phyloP scores from a whole-genome alignment of 2,113 vertebrate genomes.

The Nymphicus hollandicus region DNA sequence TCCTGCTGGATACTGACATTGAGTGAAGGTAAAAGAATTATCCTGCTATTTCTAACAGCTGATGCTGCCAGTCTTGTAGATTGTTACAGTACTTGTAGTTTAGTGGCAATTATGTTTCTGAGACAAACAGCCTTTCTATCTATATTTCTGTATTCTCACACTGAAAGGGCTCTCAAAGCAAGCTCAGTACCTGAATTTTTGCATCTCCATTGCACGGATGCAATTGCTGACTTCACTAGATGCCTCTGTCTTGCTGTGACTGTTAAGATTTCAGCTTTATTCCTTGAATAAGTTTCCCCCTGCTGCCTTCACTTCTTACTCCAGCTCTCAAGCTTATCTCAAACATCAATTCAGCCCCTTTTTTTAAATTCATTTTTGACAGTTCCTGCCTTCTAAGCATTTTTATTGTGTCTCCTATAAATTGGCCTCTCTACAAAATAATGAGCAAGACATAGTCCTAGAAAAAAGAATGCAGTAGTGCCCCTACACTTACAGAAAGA shows the following conservation, averaged over 20 bases:
- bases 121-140: neutral
- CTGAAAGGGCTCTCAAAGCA: neutral
- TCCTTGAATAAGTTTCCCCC: neutral
- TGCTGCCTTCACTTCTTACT: neutral
- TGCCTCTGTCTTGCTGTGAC: neutral
- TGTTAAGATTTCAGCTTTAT: neutral
- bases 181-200: neutral
- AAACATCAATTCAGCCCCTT: neutral
- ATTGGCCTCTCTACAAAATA: neutral
- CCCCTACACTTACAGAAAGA: neutral
- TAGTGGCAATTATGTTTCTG: neutral
- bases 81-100: neutral
- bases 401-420: neutral
- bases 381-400: neutral
- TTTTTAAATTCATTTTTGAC: neutral
- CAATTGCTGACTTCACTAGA: neutral
- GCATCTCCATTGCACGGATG: neutral
- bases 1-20: neutral
- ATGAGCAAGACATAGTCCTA: neutral
- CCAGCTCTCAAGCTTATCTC: neutral
- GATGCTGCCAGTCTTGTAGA: neutral
- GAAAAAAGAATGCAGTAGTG: neutral
- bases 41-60: neutral
- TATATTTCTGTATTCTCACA: neutral
- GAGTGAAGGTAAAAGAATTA: neutral